Conservation (phyloP, 2,888 invertebrate species). For the Heteromurus nitidus region DNA sequence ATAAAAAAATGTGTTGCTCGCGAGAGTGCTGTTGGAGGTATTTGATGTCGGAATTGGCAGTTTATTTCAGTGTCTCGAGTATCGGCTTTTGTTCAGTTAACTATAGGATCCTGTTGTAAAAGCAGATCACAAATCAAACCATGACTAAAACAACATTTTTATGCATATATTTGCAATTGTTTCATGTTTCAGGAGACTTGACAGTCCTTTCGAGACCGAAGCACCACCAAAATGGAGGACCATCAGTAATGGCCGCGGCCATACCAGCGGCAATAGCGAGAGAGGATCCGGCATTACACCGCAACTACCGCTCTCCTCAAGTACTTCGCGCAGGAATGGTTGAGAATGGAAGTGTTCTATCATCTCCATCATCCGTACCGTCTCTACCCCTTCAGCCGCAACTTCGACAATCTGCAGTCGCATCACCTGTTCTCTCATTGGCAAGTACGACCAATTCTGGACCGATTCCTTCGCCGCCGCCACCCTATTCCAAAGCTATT, state of each 20-base stretch:
- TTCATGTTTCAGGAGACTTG: constrained; percentile 53
- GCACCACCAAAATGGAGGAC: not conserved
- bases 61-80: no score
- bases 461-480: constrained; percentile 71
- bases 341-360: constrained; percentile 18
- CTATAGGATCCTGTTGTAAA: not conserved
- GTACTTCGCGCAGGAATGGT: constrained; percentile 58
- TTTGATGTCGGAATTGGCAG: no score
- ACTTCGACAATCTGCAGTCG: constrained; percentile 43
- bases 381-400: constrained; percentile 48
- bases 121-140: not conserved
- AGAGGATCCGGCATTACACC: constrained; percentile 47
- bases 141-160: not conserved
- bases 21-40: not conserved
- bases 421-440: constrained; percentile 46
- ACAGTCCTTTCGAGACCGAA: constrained; percentile 34
- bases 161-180: not conserved
- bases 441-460: constrained; percentile 53
- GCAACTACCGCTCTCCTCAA: constrained; percentile 71
- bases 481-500: constrained; percentile 70
- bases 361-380: constrained; percentile 23
- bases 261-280: constrained; percentile 22
- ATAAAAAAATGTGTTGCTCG: not conserved
- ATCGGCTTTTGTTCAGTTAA: not conserved
- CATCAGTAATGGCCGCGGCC: constrained; percentile 25